Base-by-base conservation (phyloP, 2,113 vertebrate genomes). In the Pantherophis guttatus region DNA sequence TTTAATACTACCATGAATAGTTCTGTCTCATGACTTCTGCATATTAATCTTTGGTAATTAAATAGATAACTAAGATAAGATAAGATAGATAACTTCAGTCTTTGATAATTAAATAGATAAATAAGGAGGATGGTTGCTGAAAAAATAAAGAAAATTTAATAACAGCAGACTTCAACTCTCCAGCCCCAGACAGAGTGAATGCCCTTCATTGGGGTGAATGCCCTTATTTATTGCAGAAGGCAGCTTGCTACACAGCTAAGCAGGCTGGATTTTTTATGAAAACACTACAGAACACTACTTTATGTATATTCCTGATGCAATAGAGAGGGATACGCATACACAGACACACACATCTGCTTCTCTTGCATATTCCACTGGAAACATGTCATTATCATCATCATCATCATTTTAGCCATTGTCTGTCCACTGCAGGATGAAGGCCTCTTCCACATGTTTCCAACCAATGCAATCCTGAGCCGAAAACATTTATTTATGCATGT, bases 41-140 rank as follows among this genome's bases (percentile, higher is more conserved):
- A 86, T 92, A 91, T 95, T 96, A 89, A 94, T 87, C 94, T 94
- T 44, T 88, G 59, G 55, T 57, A 52, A 52, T 97, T 97, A 89
- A 52, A 95, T 97, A 96, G 95, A 95, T 97, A 95, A 86, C 96
- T 94, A 89, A 33, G 57, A 44, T 44, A 44, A 44, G 39, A 44
- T 44, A 44, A 44, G 39, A 44, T 44, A 44, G 39, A 44, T 44
- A 44, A 24, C 0, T 29, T 91, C 92, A 93, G 96, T 93, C 94
- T 94, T 44, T 88, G 59, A 44, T 57, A 52, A 52, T 97, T 97
- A 89, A 52, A 95, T 97, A 96, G 95, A 95, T 97, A 95, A 86
- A 96, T 94, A 89, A 33, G 57, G 86, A 96, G 94, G 96, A 94
- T 95, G 85, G 94, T 97, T 97, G 94, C 96, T 93, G 75, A 94